Percentiles rank a stretch among this genome's conserved stretches.
These are phyloP conservation scores for Nyctalus aviator DNA, from an alignment of 2,797 vertebrate genomes.

Conservation along the genomic window DNA sequence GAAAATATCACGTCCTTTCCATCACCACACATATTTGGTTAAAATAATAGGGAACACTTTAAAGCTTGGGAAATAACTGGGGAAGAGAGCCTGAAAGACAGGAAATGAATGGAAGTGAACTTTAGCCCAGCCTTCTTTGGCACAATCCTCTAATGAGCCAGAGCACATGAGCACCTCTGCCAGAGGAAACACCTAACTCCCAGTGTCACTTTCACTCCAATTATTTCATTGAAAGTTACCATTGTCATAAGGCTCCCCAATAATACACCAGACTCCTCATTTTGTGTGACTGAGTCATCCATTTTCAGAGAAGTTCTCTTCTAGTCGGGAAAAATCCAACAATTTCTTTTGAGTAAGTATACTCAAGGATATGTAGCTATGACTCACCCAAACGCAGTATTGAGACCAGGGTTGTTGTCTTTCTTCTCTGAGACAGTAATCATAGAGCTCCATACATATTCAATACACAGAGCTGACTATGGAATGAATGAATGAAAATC, in stretches of 20 bases:
- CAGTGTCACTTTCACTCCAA: not conserved
- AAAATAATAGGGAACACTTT: conserved; percentile 51
- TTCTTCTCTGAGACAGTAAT: not conserved
- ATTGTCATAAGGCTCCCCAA: not conserved
- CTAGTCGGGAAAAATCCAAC: not conserved
- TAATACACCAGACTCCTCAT: not conserved
- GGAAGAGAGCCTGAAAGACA: conserved; percentile 9
- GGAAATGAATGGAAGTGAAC: not conserved
- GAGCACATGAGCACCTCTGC: not conserved
- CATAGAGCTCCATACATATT: not conserved
- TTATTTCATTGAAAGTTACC: conserved; percentile 27
- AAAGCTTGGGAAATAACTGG: conserved; percentile 1
- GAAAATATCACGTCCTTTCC: conserved; percentile 57
- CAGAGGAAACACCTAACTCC: not conserved
- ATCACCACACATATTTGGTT: conserved; percentile 5
- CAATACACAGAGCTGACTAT: not conserved
- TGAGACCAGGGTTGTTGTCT: not conserved
- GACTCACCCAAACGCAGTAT: not conserved
- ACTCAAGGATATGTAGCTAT: not conserved
- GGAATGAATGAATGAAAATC: not conserved
- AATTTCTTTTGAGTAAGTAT: conserved; percentile 26
- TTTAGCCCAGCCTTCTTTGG: not conserved
- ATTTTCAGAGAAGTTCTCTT: not conserved
- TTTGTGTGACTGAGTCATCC: conserved; percentile 49
- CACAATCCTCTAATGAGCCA: not conserved